Evolutionary conservation across 2,888 invertebrate species (phyloP), one percentile per base, ranked within the genome.

Genomic region (Polydrusus cervinus): DNA sequence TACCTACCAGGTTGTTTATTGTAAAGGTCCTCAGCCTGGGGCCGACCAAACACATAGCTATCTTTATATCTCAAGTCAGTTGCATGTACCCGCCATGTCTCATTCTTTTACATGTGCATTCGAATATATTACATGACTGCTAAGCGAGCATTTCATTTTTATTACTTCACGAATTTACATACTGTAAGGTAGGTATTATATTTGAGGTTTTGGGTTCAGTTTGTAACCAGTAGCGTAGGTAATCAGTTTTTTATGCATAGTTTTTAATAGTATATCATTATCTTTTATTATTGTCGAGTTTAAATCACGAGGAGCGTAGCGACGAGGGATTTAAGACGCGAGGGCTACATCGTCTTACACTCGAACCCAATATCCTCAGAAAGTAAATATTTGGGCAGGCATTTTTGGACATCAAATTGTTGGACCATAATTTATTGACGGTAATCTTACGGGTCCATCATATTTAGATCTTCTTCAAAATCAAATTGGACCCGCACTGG

Each of bases 61-160:
- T 82, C 83, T 83, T 82, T 82, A 84, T 82, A 83, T 82, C 83
- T 81, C 81, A 82, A 81, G 79, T 82, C 78, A 78, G 80, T 80
- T 79, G 80, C 83, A 83, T 83, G 77, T 77, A 74, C 53, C 70
- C 64, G 77, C 65, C 71, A 71, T 72, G 81, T 81, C 78, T 77
- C 70, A 74, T 75, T 72, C 78, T 75, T 75, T 76, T 80, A 79
- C 75, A 79, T 77, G 79, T 77, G 78, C 78, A 73, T 78, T 78
- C 74, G 76, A 73, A 80, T 80, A 80, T 77, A 79, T 80, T 78
- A 79, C 78, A 78, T 55, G 71, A 67, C 43, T 62, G 76, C 64
- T 65, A 77, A 72, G 70, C 68, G 74, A 67, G 72, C 74, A 66
- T 75, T 74, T 72, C 66, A 71, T 79, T 79, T 78, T 79, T 78